Percentiles rank a stretch among this genome's conserved stretches.
Conservation (phyloP, 2,888 invertebrate genomes). For the Stratiomys singularior region DNA sequence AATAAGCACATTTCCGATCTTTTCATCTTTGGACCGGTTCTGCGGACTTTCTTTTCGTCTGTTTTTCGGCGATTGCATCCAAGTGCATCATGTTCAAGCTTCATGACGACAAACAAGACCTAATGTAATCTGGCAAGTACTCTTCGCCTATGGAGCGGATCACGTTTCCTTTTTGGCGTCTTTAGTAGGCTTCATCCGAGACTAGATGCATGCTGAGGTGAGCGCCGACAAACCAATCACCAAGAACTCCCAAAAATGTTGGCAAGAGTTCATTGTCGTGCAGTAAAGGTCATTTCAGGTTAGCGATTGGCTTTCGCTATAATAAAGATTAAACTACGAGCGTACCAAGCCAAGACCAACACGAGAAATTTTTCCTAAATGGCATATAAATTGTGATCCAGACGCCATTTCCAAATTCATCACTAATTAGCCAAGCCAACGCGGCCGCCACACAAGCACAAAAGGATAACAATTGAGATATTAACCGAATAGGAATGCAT, state of each 20-base stretch:
- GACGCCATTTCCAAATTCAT: no score
- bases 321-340: constrained; percentile 27
- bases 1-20: constrained; percentile 27
- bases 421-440: no score
- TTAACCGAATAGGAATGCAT: no score
- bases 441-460: no score
- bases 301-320: constrained; percentile 26
- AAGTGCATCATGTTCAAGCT: constrained; percentile 42
- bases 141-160: constrained; percentile 11
- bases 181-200: constrained; percentile 5
- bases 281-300: constrained; percentile 39
- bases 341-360: no score
- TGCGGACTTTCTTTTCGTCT: constrained; percentile 36
- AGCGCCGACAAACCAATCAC: neutral
- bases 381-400: no score
- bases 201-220: neutral
- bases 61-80: constrained; percentile 24
- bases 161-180: constrained; percentile 37
- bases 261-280: constrained; percentile 44
- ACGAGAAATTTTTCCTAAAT: no score
- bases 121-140: constrained; percentile 41
- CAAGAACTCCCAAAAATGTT: neutral
- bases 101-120: constrained; percentile 43
- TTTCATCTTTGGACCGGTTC: constrained; percentile 25
- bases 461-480: no score